Conservation (phyloP, 2,797 vertebrate genomes). For the Melanotaenia parkinsoni region DNA sequence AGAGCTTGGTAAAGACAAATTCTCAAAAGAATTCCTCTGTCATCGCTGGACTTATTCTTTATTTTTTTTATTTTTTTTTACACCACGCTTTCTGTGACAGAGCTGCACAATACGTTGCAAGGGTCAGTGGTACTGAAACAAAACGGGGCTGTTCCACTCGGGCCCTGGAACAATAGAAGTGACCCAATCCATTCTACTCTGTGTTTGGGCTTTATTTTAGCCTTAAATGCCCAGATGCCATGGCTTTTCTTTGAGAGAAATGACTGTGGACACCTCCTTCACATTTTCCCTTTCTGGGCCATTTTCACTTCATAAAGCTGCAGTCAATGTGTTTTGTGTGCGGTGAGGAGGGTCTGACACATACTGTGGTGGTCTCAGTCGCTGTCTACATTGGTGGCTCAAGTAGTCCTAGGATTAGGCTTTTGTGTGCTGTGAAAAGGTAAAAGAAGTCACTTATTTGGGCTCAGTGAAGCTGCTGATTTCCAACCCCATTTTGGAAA, state of each 20-base stretch:
- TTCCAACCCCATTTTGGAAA: slow-evolving; percentile 86
- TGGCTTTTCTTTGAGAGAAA: slow-evolving; percentile 87
- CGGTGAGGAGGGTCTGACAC: slow-evolving; percentile 88
- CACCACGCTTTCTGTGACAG: slow-evolving; percentile 91
- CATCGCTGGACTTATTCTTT: slow-evolving; percentile 73
- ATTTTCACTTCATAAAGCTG: slow-evolving; percentile 98
- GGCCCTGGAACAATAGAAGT: slow-evolving; percentile 85
- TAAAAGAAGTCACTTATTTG: slow-evolving; percentile 99
- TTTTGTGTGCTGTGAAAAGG: slow-evolving; percentile 95
- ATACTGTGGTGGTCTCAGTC: slow-evolving; percentile 93
- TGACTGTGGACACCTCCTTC: slow-evolving; percentile 91
- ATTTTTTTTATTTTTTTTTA: slow-evolving; percentile 19
- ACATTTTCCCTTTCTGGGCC: slow-evolving; percentile 88
- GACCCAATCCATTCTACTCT: slow-evolving; percentile 88
- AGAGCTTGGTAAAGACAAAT: slow-evolving; percentile 58
- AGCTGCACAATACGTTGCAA: slow-evolving; percentile 87
- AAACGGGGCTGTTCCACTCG: slow-evolving; percentile 88
- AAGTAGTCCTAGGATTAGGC: slow-evolving; percentile 95
- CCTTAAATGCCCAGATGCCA: slow-evolving; percentile 92
- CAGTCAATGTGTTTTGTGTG: slow-evolving; percentile 96
- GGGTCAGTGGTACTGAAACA: slow-evolving; percentile 94
- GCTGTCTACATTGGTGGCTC: slow-evolving; percentile 93
- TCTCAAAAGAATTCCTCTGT: slow-evolving; percentile 69
- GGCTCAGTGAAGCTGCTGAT: slow-evolving; percentile 97
- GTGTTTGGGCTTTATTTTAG: slow-evolving; percentile 90